Evolutionary conservation across 2,797 vertebrate genomes (phyloP), one percentile per base, ranked within the genome.

Genomic region (Falco peregrinus): DNA sequence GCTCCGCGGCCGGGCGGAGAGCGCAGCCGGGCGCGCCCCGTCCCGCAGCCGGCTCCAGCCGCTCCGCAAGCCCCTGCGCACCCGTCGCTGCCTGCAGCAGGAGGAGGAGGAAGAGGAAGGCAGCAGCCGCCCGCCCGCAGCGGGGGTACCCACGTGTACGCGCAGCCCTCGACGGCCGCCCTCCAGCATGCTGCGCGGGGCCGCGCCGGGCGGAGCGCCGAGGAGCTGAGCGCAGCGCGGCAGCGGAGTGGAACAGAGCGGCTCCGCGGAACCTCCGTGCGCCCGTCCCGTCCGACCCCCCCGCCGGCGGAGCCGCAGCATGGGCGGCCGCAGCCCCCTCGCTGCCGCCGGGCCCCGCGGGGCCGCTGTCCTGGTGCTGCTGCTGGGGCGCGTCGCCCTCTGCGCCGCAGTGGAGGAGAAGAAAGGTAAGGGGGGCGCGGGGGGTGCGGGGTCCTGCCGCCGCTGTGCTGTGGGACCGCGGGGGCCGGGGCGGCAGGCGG

Each of bases 361-460:
- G 13, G 82, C 92, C 70, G 81, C 89, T 94, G 90, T 97, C 59
- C 90, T 95, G 79, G 65, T 87, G 89, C 93, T 96, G 90, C 95
- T 97, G 16, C 90, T 96, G 13, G 89, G 82, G 25, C 60, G 67
- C 61, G 12, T 95, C 47, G 74, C 45, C 33, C 39, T 77, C 26
- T 71, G 89, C 51, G 74, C 50, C 24, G 93, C 97, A 45, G 96
- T 95, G 92, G 97, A 97, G 69, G 98, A 98, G 15, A 98, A 97
- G 96, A 97, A 89, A 97, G 98, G 98, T 98, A 96, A 48, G 74
- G 18, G 12, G 10, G 37, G 20, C 2, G 5, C 7, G 33, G 28
- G 22, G 12, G 3, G 26, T 6, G 9, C 41, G 78, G 31, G 24
- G 14, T 53, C 33, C 47, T 16, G 50, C 37, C 39, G 26, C 35